Conservation (phyloP, 2,888 invertebrate species). For the Steromphala cineraria region DNA sequence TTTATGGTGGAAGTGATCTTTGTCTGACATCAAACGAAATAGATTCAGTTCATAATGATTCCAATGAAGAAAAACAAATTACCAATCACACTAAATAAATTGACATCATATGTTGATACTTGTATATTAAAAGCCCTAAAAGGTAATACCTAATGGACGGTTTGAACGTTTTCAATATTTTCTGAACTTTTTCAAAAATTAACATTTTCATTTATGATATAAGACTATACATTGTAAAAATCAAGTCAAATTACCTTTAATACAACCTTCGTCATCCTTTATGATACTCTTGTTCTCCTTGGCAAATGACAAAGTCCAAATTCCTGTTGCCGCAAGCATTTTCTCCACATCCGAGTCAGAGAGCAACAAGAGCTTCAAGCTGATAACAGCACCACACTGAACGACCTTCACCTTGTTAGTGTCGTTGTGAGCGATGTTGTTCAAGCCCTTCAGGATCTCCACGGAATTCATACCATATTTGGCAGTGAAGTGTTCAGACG, state of each 20-base stretch:
- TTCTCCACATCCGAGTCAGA: conserved; percentile 55
- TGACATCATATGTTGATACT: too few relatives aligned
- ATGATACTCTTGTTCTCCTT: conserved; percentile 61
- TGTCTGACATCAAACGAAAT: too few relatives aligned
- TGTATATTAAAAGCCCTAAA: too few relatives aligned
- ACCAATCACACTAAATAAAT: too few relatives aligned
- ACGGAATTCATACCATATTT: conserved; percentile 67
- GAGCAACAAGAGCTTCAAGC: conserved; percentile 48
- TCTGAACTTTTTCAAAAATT: too few relatives aligned
- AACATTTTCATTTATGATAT: too few relatives aligned
- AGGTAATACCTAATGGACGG: too few relatives aligned
- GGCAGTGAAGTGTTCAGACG: conserved; percentile 61
- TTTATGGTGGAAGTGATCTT: too few relatives aligned
- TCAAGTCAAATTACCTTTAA: conserved; percentile 63
- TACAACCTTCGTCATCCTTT: conserved; percentile 52
- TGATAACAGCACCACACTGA: conserved; percentile 50
- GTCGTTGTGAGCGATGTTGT: conserved; percentile 65
- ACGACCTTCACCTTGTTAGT: conserved; percentile 68
- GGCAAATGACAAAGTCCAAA: conserved; percentile 71
- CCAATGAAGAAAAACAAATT: too few relatives aligned
- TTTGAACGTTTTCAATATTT: too few relatives aligned
- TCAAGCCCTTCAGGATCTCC: conserved; percentile 68
- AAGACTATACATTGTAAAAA: too few relatives aligned
- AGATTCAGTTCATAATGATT: too few relatives aligned
- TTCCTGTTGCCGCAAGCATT: conserved; percentile 56